phyloP scores from a whole-genome alignment of 53 echinoderm and acorn worm species.

The Actinopyga echinites region DNA sequence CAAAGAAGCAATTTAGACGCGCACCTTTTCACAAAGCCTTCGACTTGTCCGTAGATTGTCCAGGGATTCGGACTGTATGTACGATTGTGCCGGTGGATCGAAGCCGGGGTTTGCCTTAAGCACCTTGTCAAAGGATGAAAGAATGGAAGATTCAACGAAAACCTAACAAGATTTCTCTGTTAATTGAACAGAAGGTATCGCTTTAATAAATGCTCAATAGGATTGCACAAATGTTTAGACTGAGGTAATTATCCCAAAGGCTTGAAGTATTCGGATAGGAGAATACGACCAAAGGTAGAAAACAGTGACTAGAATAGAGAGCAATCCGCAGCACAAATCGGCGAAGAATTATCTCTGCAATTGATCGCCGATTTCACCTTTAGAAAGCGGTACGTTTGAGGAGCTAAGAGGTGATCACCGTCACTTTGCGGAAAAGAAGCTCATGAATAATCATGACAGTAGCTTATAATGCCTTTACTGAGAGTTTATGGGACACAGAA shows the following conservation, averaged over 20 bases:
- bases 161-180: slow-evolving; percentile 27
- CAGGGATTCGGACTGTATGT: not conserved
- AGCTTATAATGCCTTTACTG: no score
- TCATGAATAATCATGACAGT: no score
- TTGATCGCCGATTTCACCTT: slow-evolving; percentile 33
- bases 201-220: slow-evolving; percentile 37
- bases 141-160: not conserved
- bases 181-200: slow-evolving; percentile 32
- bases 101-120: slow-evolving; percentile 2
- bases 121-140: slow-evolving; percentile 12
- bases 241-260: slow-evolving; percentile 39
- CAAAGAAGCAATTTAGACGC: slow-evolving; percentile 34
- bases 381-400: slow-evolving; percentile 21
- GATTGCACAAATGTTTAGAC: slow-evolving; percentile 40
- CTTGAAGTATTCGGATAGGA: not conserved
- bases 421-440: no score
- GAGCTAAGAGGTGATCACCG: no score
- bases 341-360: slow-evolving; percentile 1
- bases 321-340: slow-evolving; percentile 3
- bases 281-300: not conserved
- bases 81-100: not conserved
- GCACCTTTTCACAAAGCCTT: slow-evolving; percentile 25
- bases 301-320: not conserved
- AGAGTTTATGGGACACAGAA: no score
- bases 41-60: slow-evolving; percentile 19